Evolutionary conservation across 1,140 invertebrate genomes (phyloP).

Genomic region (Drosophila setifemur): DNA sequence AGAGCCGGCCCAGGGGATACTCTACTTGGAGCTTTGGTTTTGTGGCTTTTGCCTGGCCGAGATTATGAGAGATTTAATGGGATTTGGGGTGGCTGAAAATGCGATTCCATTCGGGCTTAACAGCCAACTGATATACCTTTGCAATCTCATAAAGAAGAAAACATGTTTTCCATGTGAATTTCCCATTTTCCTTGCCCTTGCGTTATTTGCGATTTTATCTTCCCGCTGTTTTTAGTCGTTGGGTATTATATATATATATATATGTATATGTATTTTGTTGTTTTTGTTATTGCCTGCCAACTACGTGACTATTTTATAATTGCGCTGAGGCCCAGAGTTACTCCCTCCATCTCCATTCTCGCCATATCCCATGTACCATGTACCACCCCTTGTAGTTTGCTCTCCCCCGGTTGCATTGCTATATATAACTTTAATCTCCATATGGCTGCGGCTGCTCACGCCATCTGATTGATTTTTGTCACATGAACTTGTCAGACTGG

Average conservation of each 20-base stretch:
- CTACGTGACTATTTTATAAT: conserved; percentile 73
- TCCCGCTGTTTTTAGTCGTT: conserved; percentile 37
- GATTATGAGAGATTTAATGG: conserved; percentile 3
- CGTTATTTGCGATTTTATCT: conserved; percentile 15
- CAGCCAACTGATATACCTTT: background rate
- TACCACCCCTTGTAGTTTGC: background rate
- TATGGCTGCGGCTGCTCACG: conserved; percentile 51
- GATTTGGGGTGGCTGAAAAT: conserved; percentile 7
- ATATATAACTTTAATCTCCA: conserved; percentile 64
- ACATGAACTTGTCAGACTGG: conserved; percentile 61
- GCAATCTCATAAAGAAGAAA: conserved; percentile 10
- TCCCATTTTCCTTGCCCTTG: background rate
- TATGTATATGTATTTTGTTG: too few species aligned
- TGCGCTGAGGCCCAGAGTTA: conserved; percentile 17
- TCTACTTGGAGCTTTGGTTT: conserved; percentile 1
- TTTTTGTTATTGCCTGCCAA: conserved; percentile 14
- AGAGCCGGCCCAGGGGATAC: background rate
- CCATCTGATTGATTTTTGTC: conserved; percentile 67
- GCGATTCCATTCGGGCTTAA: background rate
- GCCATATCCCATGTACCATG: background rate
- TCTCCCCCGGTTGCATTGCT: background rate
- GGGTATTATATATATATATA: too few species aligned
- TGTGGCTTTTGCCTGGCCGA: conserved; percentile 5
- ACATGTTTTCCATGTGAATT: conserved; percentile 24
- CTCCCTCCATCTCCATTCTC: background rate